Evolutionary conservation across 2,888 invertebrate genomes (phyloP), one percentile per base, ranked within the genome.

Genomic region (Troides oblongomaculatus): DNA sequence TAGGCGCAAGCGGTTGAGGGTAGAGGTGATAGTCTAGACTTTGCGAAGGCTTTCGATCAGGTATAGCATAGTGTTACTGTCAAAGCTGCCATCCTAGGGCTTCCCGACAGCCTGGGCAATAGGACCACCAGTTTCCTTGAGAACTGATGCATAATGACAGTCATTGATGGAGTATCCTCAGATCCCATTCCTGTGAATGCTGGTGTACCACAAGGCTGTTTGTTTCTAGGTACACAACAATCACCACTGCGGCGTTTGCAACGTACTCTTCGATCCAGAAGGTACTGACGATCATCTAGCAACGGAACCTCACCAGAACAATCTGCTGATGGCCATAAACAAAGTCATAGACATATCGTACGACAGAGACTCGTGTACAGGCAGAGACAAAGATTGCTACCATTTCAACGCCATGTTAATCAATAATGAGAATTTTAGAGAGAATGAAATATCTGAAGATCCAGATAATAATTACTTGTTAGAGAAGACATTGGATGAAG

Each of bases 191-290:
- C 25, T 25, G 25, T 2, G 25, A 25, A 25, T 3, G 25, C 25
- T 25, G 25, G 25, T 25, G 25, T 25, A 4, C 25, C 25, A 25
- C 25, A 25, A 25, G 25, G 25, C 25, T 25, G 25, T 57, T 23
- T 57, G 12, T 12, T 53, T 21, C 10, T 4, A 86, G 84, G 78
- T 81, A 43, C 63, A 74, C 0, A 58, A 73, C 6, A 68, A 61
- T 8, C 77, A 79, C 14, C 84, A 85, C 61, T 84, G 84, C 59
- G 83, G 73, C 0, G 79, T 84, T 0, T 85, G 80, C 69, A 84
- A 81, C 64, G 64, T 66, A 43, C 4, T 73, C 10, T 76, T 80
- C 61, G 66, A 73, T 17, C 14, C 68, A 0, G 23, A 67, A 0
- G 62, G 65, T 0, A 61, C 43, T 0, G 57, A 68, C 0, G 21